Base-by-base conservation (phyloP, 1,140 invertebrate species). In the Brachionus koreanus region DNA sequence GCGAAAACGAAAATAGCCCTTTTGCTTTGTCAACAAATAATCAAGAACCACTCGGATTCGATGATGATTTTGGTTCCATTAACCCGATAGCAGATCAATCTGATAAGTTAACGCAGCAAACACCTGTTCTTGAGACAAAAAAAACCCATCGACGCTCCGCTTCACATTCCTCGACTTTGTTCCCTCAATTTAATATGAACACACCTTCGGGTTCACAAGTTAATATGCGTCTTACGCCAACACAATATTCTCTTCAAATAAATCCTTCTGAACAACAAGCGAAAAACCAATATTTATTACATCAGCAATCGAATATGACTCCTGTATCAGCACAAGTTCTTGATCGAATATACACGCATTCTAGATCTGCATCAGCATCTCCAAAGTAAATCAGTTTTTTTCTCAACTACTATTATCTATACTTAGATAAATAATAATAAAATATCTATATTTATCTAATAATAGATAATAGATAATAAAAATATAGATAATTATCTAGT, bases 111-210 rank as follows among this genome's bases (percentile, higher is more conserved):
- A 13, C 35, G 25, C n/a, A 79, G 19, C 33, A 79, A 65, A 57
- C 61, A 23, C 16, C 76, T 35, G 9, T 3, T 42, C 52, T 25
- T 63, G 49, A 65, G n/a, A 79, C 57, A 2, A 79, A 65, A 61
- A 57, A 65, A 79, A 23, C 76, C 3, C 76, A 79, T 79, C 49
- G 76, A 39, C 19, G 76, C 5, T 79, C 76, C 25, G 76, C 76
- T 19, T 79, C 76, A 61, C 76, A 79, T 79, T 79, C 76, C 9
- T 74, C 69, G 5, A 25, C 39, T 12, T 9, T 74, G 9, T 46
- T 74, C 9, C 23, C 39, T 46, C 69, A 74, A 74, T 74, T 74
- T 46, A 16, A 35, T 12, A 29, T 4, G 13, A 43, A 19, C 2
- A 19, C 69, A 46, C 69, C 69, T 12, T 42, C 33, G n/a, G 42